Conservation (phyloP, 1,140 invertebrate genomes). For the Gryon sp. region DNA sequence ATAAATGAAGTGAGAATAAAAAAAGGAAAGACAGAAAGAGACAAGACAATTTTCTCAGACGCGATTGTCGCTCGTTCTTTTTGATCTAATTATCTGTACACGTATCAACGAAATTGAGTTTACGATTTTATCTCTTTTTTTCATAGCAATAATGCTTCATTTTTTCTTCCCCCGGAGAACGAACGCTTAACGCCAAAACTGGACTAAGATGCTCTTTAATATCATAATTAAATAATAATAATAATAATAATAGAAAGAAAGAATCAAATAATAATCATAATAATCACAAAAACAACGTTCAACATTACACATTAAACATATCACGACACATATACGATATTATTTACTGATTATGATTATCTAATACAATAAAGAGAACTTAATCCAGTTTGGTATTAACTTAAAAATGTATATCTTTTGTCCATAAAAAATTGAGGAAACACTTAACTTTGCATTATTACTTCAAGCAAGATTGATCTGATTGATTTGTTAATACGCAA, state of each 20-base stretch:
- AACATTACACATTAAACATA: too few relatives aligned
- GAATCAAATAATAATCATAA: constrained; percentile 14
- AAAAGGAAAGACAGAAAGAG: constrained; percentile 55
- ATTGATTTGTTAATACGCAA: too few relatives aligned
- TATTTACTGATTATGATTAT: too few relatives aligned
- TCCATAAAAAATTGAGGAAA: too few relatives aligned
- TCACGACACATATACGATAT: constrained; percentile 10
- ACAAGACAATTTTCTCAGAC: constrained; percentile 44
- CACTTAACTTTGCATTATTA: too few relatives aligned
- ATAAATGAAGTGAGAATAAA: constrained; percentile 16
- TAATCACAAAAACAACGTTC: constrained; percentile 29
- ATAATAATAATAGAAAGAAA: neutral
- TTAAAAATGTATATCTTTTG: too few relatives aligned
- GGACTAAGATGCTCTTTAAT: constrained; percentile 24
- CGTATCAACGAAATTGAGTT: too few relatives aligned
- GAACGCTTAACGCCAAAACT: constrained; percentile 21
- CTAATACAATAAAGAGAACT: constrained; percentile 21
- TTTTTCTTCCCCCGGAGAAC: neutral
- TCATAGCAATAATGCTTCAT: neutral
- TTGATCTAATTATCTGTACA: too few relatives aligned
- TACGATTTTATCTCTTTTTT: too few relatives aligned
- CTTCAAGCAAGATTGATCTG: too few relatives aligned
- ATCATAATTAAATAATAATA: neutral
- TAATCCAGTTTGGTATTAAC: constrained; percentile 42
- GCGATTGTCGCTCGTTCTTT: constrained; percentile 44